phyloP scores from a whole-genome alignment of 2,888 invertebrate species.

The Drosophila planitibia region DNA sequence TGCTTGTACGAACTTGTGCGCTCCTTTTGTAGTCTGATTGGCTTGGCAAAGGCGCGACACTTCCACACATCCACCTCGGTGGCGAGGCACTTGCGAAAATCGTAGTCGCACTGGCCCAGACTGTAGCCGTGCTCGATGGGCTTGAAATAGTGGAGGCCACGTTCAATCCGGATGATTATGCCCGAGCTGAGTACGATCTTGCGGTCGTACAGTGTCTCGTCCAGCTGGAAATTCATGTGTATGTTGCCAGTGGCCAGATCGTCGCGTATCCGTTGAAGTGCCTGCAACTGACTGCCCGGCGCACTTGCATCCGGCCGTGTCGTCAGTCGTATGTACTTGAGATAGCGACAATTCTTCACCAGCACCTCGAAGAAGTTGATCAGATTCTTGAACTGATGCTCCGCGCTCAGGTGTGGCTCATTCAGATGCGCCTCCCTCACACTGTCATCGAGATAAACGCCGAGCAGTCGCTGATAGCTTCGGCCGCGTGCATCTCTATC shows the following conservation, averaged over 20 bases:
- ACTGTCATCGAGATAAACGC: constrained; percentile 91
- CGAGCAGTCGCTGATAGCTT: constrained; percentile 91
- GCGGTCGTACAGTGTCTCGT: constrained; percentile 92
- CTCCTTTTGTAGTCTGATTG: constrained; percentile 18
- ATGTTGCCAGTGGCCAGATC: constrained; percentile 88
- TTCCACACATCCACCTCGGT: constrained; percentile 91
- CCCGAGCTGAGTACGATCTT: constrained; percentile 96
- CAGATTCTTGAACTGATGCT: constrained; percentile 94
- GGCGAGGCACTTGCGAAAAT: constrained; percentile 92
- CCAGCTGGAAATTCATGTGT: constrained; percentile 88
- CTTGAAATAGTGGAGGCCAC: constrained; percentile 95
- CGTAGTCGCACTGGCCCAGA: constrained; percentile 91
- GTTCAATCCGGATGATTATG: constrained; percentile 95
- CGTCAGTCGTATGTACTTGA: constrained; percentile 87
- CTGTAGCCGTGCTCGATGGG: constrained; percentile 89
- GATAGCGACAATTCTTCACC: constrained; percentile 88
- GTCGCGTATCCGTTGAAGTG: constrained; percentile 87
- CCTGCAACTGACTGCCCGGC: constrained; percentile 87
- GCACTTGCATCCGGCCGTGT: constrained; percentile 87
- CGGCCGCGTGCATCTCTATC: constrained; percentile 91
- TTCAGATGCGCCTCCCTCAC: constrained; percentile 90
- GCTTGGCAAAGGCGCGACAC: constrained; percentile 66
- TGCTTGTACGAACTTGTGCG: background rate
- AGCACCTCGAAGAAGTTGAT: constrained; percentile 92
- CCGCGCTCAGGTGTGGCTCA: constrained; percentile 93